Conservation (phyloP, 2,797 vertebrate species). For the Neostethus bicornis region DNA sequence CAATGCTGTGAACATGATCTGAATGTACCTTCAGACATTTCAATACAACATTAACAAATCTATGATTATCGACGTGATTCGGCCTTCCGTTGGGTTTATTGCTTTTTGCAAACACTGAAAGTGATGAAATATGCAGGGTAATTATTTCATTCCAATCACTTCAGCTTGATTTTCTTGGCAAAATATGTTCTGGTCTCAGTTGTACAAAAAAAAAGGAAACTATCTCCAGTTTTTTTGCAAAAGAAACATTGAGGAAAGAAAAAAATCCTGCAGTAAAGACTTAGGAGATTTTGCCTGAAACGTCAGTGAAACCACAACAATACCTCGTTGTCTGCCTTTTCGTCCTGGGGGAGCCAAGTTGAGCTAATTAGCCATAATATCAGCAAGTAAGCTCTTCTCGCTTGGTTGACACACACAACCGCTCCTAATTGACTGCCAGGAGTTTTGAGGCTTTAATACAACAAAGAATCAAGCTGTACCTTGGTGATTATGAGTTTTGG, state of each 20-base stretch:
- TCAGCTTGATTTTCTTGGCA: conserved; percentile 28
- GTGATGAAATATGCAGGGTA: conserved; percentile 17
- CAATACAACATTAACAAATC: conserved; percentile 28
- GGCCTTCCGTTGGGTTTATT: conserved; percentile 23
- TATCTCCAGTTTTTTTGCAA: conserved; percentile 41
- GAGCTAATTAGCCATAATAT: conserved; percentile 81
- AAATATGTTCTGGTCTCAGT: conserved; percentile 38
- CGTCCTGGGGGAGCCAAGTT: conserved; percentile 72
- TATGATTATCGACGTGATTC: conserved; percentile 8
- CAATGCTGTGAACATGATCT: background rate
- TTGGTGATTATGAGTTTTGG: conserved; percentile 74
- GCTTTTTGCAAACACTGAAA: conserved; percentile 31
- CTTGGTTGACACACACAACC: conserved; percentile 74
- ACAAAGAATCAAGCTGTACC: conserved; percentile 73
- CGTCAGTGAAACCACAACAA: conserved; percentile 69
- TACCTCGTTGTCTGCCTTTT: conserved; percentile 63
- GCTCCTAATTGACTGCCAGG: conserved; percentile 76
- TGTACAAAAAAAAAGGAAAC: no score
- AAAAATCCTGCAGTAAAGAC: conserved; percentile 60
- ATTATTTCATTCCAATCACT: conserved; percentile 49
- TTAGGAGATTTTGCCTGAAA: conserved; percentile 60
- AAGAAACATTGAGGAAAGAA: conserved; percentile 48
- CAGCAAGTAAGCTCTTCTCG: conserved; percentile 75
- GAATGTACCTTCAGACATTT: conserved; percentile 16
- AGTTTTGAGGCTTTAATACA: conserved; percentile 76